Base-by-base conservation (phyloP, 1,140 invertebrate species). In the Drosophila sucinea region DNA sequence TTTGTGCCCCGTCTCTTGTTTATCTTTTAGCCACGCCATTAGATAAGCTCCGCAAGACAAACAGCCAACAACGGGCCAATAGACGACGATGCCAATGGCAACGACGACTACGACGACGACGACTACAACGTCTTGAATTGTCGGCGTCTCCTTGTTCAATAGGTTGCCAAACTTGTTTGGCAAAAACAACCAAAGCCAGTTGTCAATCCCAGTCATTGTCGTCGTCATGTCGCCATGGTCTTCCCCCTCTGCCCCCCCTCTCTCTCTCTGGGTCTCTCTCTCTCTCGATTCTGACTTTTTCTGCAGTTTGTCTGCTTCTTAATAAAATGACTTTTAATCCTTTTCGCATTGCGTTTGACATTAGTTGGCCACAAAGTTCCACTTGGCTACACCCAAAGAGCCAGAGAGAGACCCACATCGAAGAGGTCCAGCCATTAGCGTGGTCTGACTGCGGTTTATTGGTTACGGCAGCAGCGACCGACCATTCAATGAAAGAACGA, bases 281-380 rank as follows among this genome's bases (percentile, higher is more conserved):
- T 23, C 40, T 41, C 40, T 17, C n/a, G 29, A 38, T 40, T 62
- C 56, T 66, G 41, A 35, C 32, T 61, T 65, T 63, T 38, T 3
- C 33, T 58, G 62, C 70, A 60, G 55, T 67, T 17, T 67, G 62
- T 57, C 63, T 72, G 81, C 76, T 67, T 62, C 80, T 79, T 87
- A 89, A 89, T 87, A 84, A 83, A 89, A 83, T 84, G 84, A 81
- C 84, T 89, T 84, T 89, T 89, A 89, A 89, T 89, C 84, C 84
- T 89, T 89, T 89, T 89, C 84, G 77, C 84, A 89, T 81, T 89
- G 80, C 85, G 80, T 89, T 87, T 80, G 83, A 87, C 84, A 65
- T 73, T 72, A 79, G 79, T 80, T 73, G 67, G 69, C 67, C 66
- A 60, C 73, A 72, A 64, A 63, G 61, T 85, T 87, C 72, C 84